Conservation (phyloP, 2,113 vertebrate genomes). For the Martes martes region DNA sequence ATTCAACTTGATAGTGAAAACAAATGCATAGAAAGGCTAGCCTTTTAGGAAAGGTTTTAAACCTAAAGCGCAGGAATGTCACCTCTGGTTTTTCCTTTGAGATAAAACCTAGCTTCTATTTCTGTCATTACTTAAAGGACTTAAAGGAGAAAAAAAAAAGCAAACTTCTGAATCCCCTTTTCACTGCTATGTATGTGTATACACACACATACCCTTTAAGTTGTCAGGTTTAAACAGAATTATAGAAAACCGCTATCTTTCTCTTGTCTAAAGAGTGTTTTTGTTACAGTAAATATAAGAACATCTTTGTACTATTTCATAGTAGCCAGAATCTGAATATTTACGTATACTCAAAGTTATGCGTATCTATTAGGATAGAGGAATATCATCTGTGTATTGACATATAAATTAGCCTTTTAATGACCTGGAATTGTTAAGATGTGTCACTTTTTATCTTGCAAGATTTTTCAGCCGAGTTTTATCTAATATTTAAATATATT, state of each 20-base stretch:
- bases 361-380: constrained; percentile 44
- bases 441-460: constrained; percentile 53
- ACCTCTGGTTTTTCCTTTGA: not conserved
- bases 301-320: constrained; percentile 38
- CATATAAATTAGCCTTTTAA: constrained; percentile 59
- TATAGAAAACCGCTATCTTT: not conserved
- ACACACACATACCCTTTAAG: not conserved
- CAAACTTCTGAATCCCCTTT: constrained; percentile 26
- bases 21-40: not conserved
- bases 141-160: not conserved
- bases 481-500: constrained; percentile 76
- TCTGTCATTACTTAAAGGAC: constrained; percentile 20
- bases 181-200: not conserved
- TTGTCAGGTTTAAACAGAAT: constrained; percentile 13
- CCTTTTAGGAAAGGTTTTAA: not conserved
- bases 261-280: not conserved
- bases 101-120: constrained; percentile 29
- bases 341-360: constrained; percentile 37
- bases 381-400: constrained; percentile 52
- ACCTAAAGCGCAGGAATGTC: not conserved
- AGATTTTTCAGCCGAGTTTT: constrained; percentile 60
- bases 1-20: not conserved
- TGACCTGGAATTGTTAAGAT: constrained; percentile 64
- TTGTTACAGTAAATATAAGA: constrained; percentile 52
- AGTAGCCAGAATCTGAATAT: constrained; percentile 48